phyloP scores from a whole-genome alignment of 2,888 invertebrate genomes.

The Cantharis nigra region DNA sequence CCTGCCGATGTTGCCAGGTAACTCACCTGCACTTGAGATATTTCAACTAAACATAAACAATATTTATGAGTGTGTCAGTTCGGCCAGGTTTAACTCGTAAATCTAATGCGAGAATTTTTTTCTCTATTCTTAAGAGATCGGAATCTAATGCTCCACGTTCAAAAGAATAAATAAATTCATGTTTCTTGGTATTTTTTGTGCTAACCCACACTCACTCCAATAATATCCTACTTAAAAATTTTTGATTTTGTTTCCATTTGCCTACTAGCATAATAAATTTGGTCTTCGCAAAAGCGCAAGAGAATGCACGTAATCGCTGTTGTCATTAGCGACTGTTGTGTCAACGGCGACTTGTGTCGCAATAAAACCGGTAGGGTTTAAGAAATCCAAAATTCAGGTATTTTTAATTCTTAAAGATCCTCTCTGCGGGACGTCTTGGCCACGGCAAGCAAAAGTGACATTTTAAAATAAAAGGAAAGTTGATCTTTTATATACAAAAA shows the following conservation, averaged over 20 bases:
- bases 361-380: background rate
- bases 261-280: background rate
- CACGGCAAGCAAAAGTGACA: background rate
- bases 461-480: background rate
- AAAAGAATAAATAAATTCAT: constrained; percentile 29
- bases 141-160: constrained; percentile 43
- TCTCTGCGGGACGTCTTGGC: background rate
- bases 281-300: background rate
- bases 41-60: constrained; percentile 55
- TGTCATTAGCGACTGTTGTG: background rate
- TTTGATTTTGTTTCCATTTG: background rate
- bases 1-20: constrained; percentile 51
- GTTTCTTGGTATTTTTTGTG: constrained; percentile 21
- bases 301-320: background rate
- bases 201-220: constrained; percentile 22
- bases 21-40: constrained; percentile 48
- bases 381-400: background rate
- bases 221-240: background rate
- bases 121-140: constrained; percentile 41
- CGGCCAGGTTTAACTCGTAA: constrained; percentile 55
- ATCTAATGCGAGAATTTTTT: constrained; percentile 52
- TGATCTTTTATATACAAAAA: background rate
- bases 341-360: background rate
- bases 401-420: background rate
- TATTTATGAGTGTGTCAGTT: constrained; percentile 57